These are phyloP conservation scores for Cydia amplana DNA, from an alignment of 1,140 invertebrate genomes.

Conservation along the genomic window DNA sequence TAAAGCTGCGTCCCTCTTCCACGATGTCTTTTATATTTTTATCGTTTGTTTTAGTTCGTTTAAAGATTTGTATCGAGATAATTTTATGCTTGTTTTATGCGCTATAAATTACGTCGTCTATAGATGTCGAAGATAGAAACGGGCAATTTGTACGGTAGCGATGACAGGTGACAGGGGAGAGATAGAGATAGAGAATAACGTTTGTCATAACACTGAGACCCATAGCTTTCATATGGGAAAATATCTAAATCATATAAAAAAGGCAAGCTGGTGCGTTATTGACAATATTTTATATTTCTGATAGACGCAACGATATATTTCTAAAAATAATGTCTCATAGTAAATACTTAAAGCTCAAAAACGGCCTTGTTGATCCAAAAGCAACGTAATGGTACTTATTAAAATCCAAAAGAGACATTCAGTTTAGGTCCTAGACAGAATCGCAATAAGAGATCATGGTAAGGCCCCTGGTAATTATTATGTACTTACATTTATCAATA, in stretches of 20 bases:
- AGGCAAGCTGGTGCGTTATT: background rate
- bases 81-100: slow-evolving; percentile 71
- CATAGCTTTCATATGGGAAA: slow-evolving; percentile 5
- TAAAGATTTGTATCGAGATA: slow-evolving; percentile 68
- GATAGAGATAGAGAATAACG: slow-evolving; percentile 5
- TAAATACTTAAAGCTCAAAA: too few relatives aligned
- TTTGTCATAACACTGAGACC: slow-evolving; percentile 3
- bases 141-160: slow-evolving; percentile 61
- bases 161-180: slow-evolving; percentile 58
- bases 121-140: slow-evolving; percentile 61
- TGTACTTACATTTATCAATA: too few relatives aligned
- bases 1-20: slow-evolving; percentile 45
- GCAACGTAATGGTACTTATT: too few relatives aligned
- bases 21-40: slow-evolving; percentile 57
- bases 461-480: too few relatives aligned
- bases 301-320: too few relatives aligned
- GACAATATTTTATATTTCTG: background rate
- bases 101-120: slow-evolving; percentile 71
- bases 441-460: too few relatives aligned
- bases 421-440: too few relatives aligned
- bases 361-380: too few relatives aligned
- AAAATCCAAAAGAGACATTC: too few relatives aligned
- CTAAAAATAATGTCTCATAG: too few relatives aligned
- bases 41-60: slow-evolving; percentile 61
- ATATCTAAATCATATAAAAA: background rate